phyloP scores from a whole-genome alignment of 2,113 vertebrate genomes.

The Python bivittatus region DNA sequence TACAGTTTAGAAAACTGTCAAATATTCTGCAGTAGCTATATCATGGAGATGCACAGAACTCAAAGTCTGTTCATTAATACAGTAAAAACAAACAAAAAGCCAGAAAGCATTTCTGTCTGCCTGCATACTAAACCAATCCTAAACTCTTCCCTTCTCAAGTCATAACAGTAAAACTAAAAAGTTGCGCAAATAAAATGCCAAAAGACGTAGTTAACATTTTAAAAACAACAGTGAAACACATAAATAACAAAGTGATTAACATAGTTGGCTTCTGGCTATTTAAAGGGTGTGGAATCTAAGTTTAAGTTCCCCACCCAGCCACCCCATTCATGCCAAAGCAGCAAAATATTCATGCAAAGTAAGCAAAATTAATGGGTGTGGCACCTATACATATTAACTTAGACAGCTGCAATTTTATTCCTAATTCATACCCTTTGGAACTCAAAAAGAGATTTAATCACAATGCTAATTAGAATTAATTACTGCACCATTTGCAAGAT shows the following conservation, averaged over 20 bases:
- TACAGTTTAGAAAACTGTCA: neutral
- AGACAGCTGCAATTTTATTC: constrained; percentile 37
- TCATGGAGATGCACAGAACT: neutral
- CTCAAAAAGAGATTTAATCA: constrained; percentile 26
- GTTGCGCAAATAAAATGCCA: neutral
- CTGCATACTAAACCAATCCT: constrained; percentile 7
- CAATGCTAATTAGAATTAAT: constrained; percentile 21
- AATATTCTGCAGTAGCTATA: neutral
- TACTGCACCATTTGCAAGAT: neutral
- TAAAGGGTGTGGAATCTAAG: neutral
- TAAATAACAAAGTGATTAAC: neutral
- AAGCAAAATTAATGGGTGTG: constrained; percentile 30
- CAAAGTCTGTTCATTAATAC: neutral
- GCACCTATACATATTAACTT: constrained; percentile 16
- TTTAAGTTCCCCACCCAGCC: neutral
- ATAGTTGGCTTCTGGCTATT: constrained; percentile 2
- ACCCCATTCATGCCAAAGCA: constrained; percentile 6
- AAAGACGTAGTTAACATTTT: neutral
- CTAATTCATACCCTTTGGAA: constrained; percentile 37
- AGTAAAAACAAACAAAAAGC: neutral
- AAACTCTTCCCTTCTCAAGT: constrained; percentile 2
- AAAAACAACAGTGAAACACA: constrained; percentile 16
- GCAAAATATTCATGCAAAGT: constrained; percentile 3
- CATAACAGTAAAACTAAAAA: neutral
- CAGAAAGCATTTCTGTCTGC: neutral